These are phyloP conservation scores for Riparia riparia DNA, from an alignment of 2,113 vertebrate genomes.

Conservation along the genomic window DNA sequence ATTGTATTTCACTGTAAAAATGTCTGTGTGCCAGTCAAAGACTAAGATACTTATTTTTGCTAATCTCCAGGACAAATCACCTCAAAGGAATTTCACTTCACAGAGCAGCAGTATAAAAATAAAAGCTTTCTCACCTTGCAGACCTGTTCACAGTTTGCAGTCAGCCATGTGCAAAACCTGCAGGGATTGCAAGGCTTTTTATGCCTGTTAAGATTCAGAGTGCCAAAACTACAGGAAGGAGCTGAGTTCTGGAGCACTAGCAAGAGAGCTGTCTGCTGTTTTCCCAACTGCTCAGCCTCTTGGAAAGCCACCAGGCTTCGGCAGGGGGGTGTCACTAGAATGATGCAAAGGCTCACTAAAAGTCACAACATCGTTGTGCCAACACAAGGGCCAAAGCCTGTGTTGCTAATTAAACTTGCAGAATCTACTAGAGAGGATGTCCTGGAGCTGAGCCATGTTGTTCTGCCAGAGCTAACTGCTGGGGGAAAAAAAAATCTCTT, in stretches of 20 bases:
- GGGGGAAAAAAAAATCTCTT: background rate
- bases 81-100: slow-evolving; percentile 41
- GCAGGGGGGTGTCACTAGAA: background rate
- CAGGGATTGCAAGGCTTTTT: background rate
- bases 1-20: background rate
- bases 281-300: slow-evolving; percentile 42
- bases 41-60: background rate
- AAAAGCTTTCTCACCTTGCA: slow-evolving; percentile 13
- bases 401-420: slow-evolving; percentile 37
- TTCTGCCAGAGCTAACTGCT: background rate
- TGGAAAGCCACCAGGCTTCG: background rate
- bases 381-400: background rate
- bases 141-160: background rate
- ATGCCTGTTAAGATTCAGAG: background rate
- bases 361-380: background rate
- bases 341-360: background rate
- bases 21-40: background rate
- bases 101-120: slow-evolving; percentile 17
- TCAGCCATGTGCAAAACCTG: background rate
- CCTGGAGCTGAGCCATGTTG: slow-evolving; percentile 38
- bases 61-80: slow-evolving; percentile 33
- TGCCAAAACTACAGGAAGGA: slow-evolving; percentile 19
- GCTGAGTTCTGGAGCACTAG: background rate
- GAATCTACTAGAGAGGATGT: slow-evolving; percentile 22
- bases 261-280: background rate